Conservation (phyloP, 2,888 invertebrate genomes). For the Bembecia ichneumoniformis region DNA sequence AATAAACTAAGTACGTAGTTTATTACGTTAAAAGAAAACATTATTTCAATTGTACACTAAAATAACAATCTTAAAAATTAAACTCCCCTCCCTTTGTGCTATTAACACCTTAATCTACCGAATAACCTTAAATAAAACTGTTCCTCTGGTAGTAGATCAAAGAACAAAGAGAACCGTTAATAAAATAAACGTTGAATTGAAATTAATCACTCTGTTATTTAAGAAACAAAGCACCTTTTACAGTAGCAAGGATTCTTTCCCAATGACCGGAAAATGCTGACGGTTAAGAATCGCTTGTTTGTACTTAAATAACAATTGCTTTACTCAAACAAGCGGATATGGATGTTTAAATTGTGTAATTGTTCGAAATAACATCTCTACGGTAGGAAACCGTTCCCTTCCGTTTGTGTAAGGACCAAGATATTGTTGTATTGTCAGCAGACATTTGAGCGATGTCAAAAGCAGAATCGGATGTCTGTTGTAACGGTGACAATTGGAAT, state of each 20-base stretch:
- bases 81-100: too few species aligned
- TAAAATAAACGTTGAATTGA: too few species aligned
- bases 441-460: conserved; percentile 23
- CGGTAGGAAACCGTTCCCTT: conserved; percentile 30
- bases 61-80: too few species aligned
- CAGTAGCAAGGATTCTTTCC: neutral
- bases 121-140: too few species aligned
- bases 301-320: conserved; percentile 7
- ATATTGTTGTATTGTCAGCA: conserved; percentile 13
- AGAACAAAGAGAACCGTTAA: too few species aligned
- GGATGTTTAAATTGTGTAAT: conserved; percentile 22
- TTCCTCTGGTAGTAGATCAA: too few species aligned
- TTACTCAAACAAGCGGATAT: conserved; percentile 24
- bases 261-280: neutral
- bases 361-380: conserved; percentile 9
- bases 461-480: neutral
- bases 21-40: too few species aligned
- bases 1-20: too few species aligned
- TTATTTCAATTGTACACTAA: too few species aligned
- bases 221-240: neutral
- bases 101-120: too few species aligned
- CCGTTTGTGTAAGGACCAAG: conserved; percentile 24
- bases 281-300: neutral
- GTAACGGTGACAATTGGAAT: too few species aligned
- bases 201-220: too few species aligned